Evolutionary conservation across 2,888 invertebrate species (phyloP).

Genomic region (Sinopyrophorus schimmeli): DNA sequence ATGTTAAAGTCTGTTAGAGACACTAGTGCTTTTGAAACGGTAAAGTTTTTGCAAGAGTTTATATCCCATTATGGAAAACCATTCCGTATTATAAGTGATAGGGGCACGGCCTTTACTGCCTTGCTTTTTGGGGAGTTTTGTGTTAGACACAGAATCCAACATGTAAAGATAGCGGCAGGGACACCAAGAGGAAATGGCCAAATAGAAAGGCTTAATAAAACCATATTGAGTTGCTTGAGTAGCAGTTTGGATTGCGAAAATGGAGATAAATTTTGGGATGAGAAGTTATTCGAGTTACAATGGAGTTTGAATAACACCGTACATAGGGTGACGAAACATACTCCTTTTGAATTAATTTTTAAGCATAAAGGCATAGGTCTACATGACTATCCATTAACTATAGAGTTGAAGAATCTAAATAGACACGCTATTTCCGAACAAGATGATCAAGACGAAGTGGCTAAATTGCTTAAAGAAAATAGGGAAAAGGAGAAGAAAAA

Average conservation of each 20-base stretch:
- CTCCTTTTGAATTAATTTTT: slow-evolving; percentile 1
- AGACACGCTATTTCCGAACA: not conserved
- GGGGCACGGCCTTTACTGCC: not conserved
- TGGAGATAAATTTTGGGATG: slow-evolving; percentile 2
- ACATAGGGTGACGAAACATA: not conserved
- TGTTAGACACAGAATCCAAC: not conserved
- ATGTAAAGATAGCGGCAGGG: slow-evolving; percentile 8
- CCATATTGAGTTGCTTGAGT: not conserved
- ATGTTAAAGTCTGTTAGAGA: slow-evolving; percentile 13
- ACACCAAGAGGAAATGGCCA: slow-evolving; percentile 13
- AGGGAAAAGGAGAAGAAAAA: not conserved
- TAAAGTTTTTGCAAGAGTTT: slow-evolving; percentile 17
- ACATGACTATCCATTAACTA: not conserved
- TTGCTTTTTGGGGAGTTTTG: slow-evolving; percentile 10
- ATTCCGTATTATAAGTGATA: slow-evolving; percentile 1
- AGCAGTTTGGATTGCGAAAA: not conserved
- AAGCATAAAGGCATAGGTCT: not conserved
- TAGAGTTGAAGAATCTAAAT: not conserved
- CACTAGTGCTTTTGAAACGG: slow-evolving; percentile 3
- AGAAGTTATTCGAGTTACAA: slow-evolving; percentile 2
- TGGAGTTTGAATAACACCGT: slow-evolving; percentile 1
- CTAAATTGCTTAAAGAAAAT: not conserved
- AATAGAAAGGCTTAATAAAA: not conserved
- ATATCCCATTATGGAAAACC: slow-evolving; percentile 14
- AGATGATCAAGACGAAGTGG: not conserved